Base-by-base conservation (phyloP, 2,113 vertebrate genomes). In the Symphodus melops region DNA sequence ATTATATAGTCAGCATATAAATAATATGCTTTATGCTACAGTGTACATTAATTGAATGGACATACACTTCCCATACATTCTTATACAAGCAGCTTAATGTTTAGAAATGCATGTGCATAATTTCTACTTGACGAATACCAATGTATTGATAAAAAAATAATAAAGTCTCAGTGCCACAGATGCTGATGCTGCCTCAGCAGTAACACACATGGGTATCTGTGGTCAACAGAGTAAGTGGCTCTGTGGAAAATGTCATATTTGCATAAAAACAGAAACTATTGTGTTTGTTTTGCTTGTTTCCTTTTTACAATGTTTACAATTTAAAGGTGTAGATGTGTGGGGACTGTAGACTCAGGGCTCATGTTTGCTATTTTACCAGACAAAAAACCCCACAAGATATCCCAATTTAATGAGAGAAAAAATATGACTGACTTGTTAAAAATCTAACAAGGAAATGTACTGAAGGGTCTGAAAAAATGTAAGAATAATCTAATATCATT, bases 231-330 rank as follows among this genome's bases (percentile, higher is more conserved):
- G 76, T 71, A 75, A 51, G 75, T 62, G 61, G 79, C 85, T 82
- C 87, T 44, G 39, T 79, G 67, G 64, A 64, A 90, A 92, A 92
- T 92, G 89, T 92, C 91, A 89, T 68, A 92, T 92, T 93, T 88
- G 82, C 90, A 89, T 92, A 91, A 91, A 81, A 83, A 75, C 77
- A 82, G 82, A 82, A 90, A 89, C 90, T 84, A 88, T 89, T 91
- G 85, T 90, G 83, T 87, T 33, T 33, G 28, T 88, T 88, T 68
- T n/a, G n/a, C n/a, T 86, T 83, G 76, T 89, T 90, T 83, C 2
- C 11, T 85, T 73, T 58, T 73, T 25, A 25, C 68, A 1, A 60
- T 74, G 63, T 72, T 81, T 76, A 70, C 53, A 83, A 81, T 90
- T 83, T 80, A 64, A 90, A 69, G 61, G 68, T 72, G 62, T 61